Base-by-base conservation (phyloP, 2,113 vertebrate genomes). In the Syrmaticus mikado region DNA sequence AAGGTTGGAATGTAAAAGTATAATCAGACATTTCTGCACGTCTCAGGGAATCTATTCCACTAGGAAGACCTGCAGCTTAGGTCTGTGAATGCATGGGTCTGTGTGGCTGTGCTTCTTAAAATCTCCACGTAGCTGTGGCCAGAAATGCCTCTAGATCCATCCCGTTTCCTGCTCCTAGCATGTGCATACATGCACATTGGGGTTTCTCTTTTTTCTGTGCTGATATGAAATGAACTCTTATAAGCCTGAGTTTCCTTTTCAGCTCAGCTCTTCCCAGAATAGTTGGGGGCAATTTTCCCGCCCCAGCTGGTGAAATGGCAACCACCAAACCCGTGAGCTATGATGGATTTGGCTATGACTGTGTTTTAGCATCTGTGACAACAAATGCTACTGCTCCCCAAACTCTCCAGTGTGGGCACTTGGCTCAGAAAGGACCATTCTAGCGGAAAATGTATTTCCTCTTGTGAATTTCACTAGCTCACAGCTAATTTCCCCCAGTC, bases 151-250 rank as follows among this genome's bases (percentile, higher is more conserved):
- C 48, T 38, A 38, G 45, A 50, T 89, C 67, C 21, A 1, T 40
- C 11, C 32, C 3, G 4, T 66, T 87, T 79, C 36, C 50, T 60
- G 9, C 34, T 75, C 27, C 36, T 52, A 12, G 32, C 43, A 6
- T 1, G 10, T 9, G 8, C 8, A 7, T 12, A 20, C 11, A 14
- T 0, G 0, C 55, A 71, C 13, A 19, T 5, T 57, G 41, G 28
- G 21, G 6, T 8, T 70, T 85, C 80, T 79, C 72, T 70, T 80
- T 43, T 50, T 62, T 87, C 36, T 73, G 91, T 71, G 17, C 61
- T 81, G 41, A 36, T 24, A 6, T 80, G 28, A 43, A 82, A 80
- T 41, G 73, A 76, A 13, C 15, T 6, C 8, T 38, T 14, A 4
- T 18, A 13, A 70, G 21, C 36, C 64, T 78, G 67, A 71, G 34